Conservation (phyloP, 2,797 vertebrate genomes). For the Clarias laeviceps region DNA sequence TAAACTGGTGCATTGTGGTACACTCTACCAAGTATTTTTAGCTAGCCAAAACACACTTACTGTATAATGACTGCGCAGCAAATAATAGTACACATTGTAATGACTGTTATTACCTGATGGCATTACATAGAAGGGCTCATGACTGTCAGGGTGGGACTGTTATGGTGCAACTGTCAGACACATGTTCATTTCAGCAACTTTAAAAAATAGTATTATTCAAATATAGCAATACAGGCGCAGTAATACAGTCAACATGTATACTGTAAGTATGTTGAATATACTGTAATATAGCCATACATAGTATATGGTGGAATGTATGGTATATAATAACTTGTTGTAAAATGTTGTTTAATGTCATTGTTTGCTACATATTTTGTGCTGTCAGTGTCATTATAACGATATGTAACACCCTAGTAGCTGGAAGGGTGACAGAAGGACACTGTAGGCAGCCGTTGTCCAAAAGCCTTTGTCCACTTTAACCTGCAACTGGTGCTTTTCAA, state of each 20-base stretch:
- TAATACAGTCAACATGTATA: not conserved
- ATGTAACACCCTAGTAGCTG: not conserved
- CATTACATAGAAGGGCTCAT: constrained; percentile 21
- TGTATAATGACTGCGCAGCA: constrained; percentile 34
- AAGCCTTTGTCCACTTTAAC: not conserved
- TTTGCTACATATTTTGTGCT: not conserved
- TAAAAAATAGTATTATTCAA: not conserved
- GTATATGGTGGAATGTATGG: not conserved
- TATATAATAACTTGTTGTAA: not conserved
- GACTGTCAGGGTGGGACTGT: constrained; percentile 32
- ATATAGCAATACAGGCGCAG: not conserved
- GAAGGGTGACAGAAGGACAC: not conserved
- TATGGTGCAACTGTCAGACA: constrained; percentile 2
- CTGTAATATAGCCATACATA: not conserved
- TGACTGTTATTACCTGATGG: constrained; percentile 45
- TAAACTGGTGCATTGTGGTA: not conserved
- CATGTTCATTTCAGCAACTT: constrained; percentile 6
- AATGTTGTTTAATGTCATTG: not conserved
- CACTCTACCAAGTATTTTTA: constrained; percentile 22
- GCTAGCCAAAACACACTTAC: constrained; percentile 31
- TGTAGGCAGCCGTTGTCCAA: not conserved
- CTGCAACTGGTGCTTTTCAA: not conserved
- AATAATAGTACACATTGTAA: constrained; percentile 41
- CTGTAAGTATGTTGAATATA: not conserved
- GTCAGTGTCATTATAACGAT: not conserved